Evolutionary conservation across 2,113 vertebrate species (phyloP).

Genomic region (Embiotoca jacksoni): DNA sequence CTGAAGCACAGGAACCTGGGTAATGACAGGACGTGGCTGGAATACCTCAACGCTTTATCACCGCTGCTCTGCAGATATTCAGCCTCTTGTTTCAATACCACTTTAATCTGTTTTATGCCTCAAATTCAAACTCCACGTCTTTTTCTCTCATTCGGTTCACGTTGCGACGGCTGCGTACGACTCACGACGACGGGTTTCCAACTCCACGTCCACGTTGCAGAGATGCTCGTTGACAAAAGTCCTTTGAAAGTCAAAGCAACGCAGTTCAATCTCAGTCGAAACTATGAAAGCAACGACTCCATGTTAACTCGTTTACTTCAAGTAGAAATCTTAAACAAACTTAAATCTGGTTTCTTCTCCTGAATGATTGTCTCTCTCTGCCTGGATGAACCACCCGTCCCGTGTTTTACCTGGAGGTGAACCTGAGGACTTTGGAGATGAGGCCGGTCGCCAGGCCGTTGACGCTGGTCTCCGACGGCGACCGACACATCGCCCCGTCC

Average conservation of each 20-base stretch:
- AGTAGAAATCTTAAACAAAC: neutral
- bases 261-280: no score
- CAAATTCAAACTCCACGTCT: no score
- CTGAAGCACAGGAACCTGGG: constrained; percentile 38
- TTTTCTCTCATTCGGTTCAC: no score
- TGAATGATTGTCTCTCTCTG: neutral
- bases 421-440: constrained; percentile 83
- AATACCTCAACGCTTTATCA: constrained; percentile 63
- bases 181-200: no score
- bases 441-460: constrained; percentile 77
- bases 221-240: no score
- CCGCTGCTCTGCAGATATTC: constrained; percentile 5
- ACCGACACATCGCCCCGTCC: constrained; percentile 74
- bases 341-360: neutral
- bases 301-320: no score
- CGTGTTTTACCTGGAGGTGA: constrained; percentile 81
- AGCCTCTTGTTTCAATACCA: neutral
- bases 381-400: neutral
- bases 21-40: constrained; percentile 72
- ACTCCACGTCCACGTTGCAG: no score
- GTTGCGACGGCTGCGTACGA: no score
- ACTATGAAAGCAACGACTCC: no score
- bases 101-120: no score
- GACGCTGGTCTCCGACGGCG: constrained; percentile 74
- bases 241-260: no score